A percentile compares a stretch with the other conserved stretches of the same genome.
Conservation (phyloP, 92 coral and sea anemone genomes). For the Nematostella vectensis region DNA sequence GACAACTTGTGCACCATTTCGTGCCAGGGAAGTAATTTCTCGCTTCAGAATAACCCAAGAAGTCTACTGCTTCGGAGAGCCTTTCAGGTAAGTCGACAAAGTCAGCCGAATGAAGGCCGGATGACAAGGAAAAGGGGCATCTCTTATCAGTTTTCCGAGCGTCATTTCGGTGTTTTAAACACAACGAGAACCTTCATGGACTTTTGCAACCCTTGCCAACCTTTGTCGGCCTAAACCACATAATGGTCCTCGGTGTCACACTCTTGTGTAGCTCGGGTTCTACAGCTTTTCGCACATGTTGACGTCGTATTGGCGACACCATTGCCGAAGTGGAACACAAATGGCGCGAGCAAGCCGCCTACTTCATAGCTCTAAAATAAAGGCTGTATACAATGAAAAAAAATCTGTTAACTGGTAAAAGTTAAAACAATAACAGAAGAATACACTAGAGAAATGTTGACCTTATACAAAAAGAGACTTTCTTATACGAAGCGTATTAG, state of each 20-base stretch:
- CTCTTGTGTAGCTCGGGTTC: background rate
- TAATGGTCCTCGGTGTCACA: background rate
- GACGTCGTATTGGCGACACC: background rate
- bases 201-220: slow-evolving; percentile 17
- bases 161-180: slow-evolving; percentile 23
- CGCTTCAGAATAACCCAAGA: background rate
- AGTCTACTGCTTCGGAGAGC: slow-evolving; percentile 10
- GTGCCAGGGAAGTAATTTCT: slow-evolving; percentile 12
- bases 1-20: slow-evolving; percentile 17
- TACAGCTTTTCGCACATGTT: background rate
- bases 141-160: slow-evolving; percentile 23
- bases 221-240: slow-evolving; percentile 3
- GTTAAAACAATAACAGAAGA: background rate
- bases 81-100: slow-evolving; percentile 17
- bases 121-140: slow-evolving; percentile 21
- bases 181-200: slow-evolving; percentile 14
- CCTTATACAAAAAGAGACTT: background rate
- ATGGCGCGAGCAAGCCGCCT: background rate
- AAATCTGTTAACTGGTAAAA: background rate
- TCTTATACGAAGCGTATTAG: background rate
- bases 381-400: background rate
- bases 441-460: background rate
- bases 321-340: background rate
- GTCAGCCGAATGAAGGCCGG: slow-evolving; percentile 2
- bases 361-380: background rate